Conservation (phyloP, 92 coral and sea anemone genomes). For the Zoanthus sociatus region DNA sequence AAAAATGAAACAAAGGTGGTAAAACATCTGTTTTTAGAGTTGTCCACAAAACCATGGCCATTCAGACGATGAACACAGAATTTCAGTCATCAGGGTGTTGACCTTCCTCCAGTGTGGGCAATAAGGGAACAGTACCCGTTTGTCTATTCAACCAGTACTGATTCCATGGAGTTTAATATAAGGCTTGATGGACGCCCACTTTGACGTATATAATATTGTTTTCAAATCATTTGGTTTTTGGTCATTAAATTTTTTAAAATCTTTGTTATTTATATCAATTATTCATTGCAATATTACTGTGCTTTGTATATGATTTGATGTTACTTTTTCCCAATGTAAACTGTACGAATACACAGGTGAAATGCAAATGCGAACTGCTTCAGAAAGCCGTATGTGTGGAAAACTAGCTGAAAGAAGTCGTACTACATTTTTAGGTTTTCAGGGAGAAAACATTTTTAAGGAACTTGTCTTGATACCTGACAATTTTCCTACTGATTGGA, state of each 20-base stretch:
- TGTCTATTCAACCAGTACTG: neutral
- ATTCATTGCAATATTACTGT: neutral
- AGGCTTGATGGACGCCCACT: constrained; percentile 63
- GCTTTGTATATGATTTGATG: neutral
- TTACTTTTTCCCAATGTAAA: no score
- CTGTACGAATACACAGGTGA: no score
- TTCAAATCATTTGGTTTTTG: neutral
- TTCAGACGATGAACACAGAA: constrained; percentile 44
- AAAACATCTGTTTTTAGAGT: constrained; percentile 43
- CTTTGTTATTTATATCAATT: neutral
- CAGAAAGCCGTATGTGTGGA: no score
- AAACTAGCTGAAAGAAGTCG: no score
- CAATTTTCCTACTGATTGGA: no score
- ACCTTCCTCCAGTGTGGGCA: constrained; percentile 62
- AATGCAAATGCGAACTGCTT: no score
- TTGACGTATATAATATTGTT: constrained; percentile 32
- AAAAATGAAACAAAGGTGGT: constrained; percentile 57
- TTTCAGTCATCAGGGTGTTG: constrained; percentile 52
- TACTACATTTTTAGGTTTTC: no score
- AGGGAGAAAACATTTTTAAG: no score
- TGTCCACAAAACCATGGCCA: constrained; percentile 40
- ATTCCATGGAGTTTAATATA: constrained; percentile 45
- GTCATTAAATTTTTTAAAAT: neutral
- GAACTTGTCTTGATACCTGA: no score
- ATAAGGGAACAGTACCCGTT: constrained; percentile 44